Evolutionary conservation across 1,140 invertebrate genomes (phyloP).

Genomic region (Neodiprion fabricii): DNA sequence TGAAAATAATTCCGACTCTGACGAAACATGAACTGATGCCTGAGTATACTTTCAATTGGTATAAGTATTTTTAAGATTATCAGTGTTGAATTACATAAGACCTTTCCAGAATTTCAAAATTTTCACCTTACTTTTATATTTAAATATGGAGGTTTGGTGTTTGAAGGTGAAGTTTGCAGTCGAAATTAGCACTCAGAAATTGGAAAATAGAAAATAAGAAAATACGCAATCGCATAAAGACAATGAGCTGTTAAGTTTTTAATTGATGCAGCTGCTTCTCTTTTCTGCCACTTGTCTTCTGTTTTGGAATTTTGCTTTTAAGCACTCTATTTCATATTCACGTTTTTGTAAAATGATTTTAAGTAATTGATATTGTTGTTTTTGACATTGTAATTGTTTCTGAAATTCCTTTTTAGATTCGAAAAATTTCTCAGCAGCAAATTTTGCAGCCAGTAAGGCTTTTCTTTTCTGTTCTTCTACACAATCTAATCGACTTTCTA

Average conservation of each 20-base stretch:
- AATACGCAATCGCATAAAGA: no score
- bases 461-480: conserved; percentile 35
- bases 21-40: background rate
- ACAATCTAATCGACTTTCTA: conserved; percentile 29
- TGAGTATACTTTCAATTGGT: no score
- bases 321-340: conserved; percentile 30
- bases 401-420: conserved; percentile 28
- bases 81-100: no score
- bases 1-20: background rate
- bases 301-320: conserved; percentile 31
- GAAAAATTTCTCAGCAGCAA: conserved; percentile 34
- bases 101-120: no score
- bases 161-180: no score
- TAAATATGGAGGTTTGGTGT: no score
- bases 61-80: no score
- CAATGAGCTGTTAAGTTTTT: background rate
- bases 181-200: no score
- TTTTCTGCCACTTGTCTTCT: conserved; percentile 8
- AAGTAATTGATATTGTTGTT: conserved; percentile 26
- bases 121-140: no score
- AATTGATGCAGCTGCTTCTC: background rate
- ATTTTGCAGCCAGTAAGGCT: conserved; percentile 35
- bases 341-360: conserved; percentile 26
- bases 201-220: no score
- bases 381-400: conserved; percentile 26